phyloP scores from a whole-genome alignment of 2,113 vertebrate genomes.

The Myodes glareolus region DNA sequence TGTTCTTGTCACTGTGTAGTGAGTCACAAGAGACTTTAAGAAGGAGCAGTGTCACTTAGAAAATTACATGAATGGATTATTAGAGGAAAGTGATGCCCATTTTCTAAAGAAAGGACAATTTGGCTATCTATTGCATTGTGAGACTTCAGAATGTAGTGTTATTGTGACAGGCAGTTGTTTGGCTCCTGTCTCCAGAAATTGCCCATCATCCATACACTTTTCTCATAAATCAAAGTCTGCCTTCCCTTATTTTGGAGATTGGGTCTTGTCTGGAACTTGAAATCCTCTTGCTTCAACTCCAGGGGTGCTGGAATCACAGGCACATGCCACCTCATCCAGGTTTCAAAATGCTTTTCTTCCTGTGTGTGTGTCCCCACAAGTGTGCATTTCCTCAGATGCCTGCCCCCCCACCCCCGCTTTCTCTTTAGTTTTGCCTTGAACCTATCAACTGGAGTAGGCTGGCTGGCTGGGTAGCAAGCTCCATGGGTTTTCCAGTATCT shows the following conservation, averaged over 20 bases:
- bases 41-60: background rate
- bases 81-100: background rate
- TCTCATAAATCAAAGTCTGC: background rate
- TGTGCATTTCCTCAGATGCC: background rate
- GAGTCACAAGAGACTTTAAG: background rate
- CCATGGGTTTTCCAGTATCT: background rate
- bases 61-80: background rate
- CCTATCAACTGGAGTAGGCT: background rate
- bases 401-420: background rate
- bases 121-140: background rate
- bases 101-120: background rate
- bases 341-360: background rate
- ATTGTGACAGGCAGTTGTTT: background rate
- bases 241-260: background rate
- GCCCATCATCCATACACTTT: background rate
- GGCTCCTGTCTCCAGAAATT: background rate
- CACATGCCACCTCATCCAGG: background rate
- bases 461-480: background rate
- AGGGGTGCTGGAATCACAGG: background rate
- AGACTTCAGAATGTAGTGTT: background rate
- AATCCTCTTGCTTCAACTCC: background rate
- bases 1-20: background rate
- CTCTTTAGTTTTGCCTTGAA: background rate
- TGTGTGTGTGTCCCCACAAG: background rate
- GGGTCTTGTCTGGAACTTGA: background rate